These are phyloP conservation scores for Acanthornis magna DNA, from an alignment of 2,797 vertebrate species.

Conservation along the genomic window DNA sequence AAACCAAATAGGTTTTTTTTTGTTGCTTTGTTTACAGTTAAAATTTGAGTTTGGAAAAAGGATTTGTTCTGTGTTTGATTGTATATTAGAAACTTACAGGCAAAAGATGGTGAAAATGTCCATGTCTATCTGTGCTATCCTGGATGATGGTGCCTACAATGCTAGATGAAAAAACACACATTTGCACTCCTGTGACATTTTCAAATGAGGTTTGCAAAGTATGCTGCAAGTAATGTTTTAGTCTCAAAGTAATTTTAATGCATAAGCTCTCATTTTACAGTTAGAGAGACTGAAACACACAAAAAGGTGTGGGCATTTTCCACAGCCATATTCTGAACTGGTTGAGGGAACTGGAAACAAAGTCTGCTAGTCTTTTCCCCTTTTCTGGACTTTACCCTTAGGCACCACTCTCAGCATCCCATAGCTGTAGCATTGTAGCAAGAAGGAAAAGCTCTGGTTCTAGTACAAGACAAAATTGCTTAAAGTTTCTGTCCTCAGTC, in stretches of 20 bases:
- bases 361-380: not conserved
- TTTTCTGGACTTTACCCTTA: not conserved
- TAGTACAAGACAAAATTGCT: not conserved
- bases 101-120: not conserved
- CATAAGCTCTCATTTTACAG: not conserved
- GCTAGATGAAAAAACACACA: not conserved
- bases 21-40: not conserved
- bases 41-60: not conserved
- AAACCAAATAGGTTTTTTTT: not conserved
- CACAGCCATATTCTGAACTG: not conserved
- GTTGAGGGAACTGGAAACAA: not conserved
- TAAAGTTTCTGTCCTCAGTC: not conserved
- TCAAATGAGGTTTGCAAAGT: not conserved
- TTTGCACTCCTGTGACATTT: not conserved
- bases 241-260: not conserved
- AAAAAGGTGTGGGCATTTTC: not conserved
- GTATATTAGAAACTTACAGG: not conserved
- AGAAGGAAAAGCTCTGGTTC: not conserved
- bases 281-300: not conserved
- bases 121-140: not conserved
- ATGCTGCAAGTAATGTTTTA: not conserved
- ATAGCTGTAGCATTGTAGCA: not conserved
- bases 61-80: not conserved
- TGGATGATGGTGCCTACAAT: not conserved
- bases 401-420: not conserved